A percentile compares a stretch with the other conserved stretches of the same genome.
These are phyloP conservation scores for Cepphus grylle DNA, from an alignment of 2,113 vertebrate genomes.

Conservation along the genomic window DNA sequence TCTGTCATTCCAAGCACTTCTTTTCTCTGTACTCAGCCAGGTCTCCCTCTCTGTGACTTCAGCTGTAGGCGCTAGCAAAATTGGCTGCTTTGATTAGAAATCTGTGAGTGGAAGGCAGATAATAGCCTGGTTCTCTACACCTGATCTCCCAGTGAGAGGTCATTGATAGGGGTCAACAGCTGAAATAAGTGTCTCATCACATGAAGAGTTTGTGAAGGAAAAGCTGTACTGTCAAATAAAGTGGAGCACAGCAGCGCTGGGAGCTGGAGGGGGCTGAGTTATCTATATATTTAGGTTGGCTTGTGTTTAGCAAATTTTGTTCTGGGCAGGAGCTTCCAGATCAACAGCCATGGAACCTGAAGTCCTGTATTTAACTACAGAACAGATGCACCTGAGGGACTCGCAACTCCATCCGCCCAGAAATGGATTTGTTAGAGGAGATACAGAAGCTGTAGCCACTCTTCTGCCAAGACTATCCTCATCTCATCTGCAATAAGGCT, in stretches of 20 bases:
- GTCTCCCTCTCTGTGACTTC: constrained; percentile 32
- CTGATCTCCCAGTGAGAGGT: constrained; percentile 66
- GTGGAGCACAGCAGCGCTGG: background rate
- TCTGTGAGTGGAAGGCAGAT: constrained; percentile 52
- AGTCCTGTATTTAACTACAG: background rate
- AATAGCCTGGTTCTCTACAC: constrained; percentile 63
- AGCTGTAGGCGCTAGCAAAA: constrained; percentile 31
- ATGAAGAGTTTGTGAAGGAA: constrained; percentile 30
- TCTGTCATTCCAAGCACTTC: background rate
- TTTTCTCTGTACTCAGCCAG: constrained; percentile 9
- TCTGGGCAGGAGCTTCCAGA: background rate
- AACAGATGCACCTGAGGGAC: background rate
- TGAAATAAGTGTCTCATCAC: constrained; percentile 61
- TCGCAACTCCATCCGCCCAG: background rate
- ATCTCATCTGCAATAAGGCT: background rate
- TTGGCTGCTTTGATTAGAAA: constrained; percentile 66
- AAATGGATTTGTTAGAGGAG: background rate
- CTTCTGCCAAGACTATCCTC: background rate
- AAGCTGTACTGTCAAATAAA: constrained; percentile 39
- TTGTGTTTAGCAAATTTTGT: background rate
- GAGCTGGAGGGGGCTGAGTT: background rate
- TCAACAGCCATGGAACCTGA: background rate
- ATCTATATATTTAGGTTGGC: background rate
- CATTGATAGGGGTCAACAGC: constrained; percentile 64
- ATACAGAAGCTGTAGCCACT: background rate